Base-by-base conservation (phyloP, 2,888 invertebrate genomes). In the Sinohyriopsis cumingii region DNA sequence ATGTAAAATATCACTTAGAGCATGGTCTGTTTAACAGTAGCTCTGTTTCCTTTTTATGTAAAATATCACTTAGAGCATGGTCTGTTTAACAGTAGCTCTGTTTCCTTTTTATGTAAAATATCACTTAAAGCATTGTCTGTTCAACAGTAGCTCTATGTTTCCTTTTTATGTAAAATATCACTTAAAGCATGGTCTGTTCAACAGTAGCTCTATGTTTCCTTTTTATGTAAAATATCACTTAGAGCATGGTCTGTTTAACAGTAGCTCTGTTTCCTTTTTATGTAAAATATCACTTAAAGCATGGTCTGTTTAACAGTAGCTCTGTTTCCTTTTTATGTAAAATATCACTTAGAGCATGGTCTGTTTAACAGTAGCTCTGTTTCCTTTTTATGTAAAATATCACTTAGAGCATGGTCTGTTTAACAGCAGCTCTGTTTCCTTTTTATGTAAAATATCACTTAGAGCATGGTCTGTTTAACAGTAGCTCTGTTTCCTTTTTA, bases 361-460 rank as follows among this genome's bases (percentile, higher is more conserved):
- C 45, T 15, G 0, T 12, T 45, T 45, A 45, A 33, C 33, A 33
- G 33, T 7, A 33, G 12, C 12, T 15, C 3, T 28, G 20, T 33
- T 20, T 63, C 45, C 28, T 5, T 59, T n/a, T 45, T 28, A 55
- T 70, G 59, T 33, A 24, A 60, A n/a, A n/a, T n/a, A 4, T 61
- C 45, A 12, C 12, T 15, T 45, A 45, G 12, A 45, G 45, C 15
- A 45, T 45, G 15, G 45, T 45, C 45, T 15, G 0, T 12, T 45
- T 45, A 45, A 33, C 33, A 33, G 33, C 0, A 33, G 12, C 12
- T 15, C 3, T 28, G 20, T 33, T 20, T 63, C 45, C 28, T 5
- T 59, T n/a, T 45, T 28, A 55, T 70, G 59, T 33, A 24, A 60
- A n/a, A n/a, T n/a, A 4, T 61, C 45, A 12, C 12, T 15, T 45